A percentile compares a stretch with the other conserved stretches of the same genome.
Evolutionary conservation across 1,140 invertebrate genomes (phyloP).

Genomic region (Dufourea novaeangliae): DNA sequence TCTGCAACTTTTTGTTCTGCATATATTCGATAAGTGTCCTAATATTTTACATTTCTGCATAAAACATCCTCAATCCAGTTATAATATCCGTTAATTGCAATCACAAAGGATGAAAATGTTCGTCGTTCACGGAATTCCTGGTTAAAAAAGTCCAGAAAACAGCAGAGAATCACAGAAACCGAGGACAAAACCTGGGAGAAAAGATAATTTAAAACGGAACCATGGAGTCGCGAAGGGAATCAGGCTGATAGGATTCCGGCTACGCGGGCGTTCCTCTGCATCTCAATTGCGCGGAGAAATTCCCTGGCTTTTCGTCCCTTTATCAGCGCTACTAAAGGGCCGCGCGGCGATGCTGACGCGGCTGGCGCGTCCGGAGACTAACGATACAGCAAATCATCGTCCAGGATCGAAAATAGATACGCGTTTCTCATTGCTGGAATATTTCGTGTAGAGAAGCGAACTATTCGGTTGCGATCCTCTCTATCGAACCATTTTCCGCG

Average conservation of each 20-base stretch:
- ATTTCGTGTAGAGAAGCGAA: too few relatives aligned
- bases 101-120: neutral
- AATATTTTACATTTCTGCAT: too few relatives aligned
- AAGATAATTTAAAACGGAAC: slow-evolving; percentile 24
- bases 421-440: slow-evolving; percentile 24
- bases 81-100: neutral
- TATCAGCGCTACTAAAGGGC: slow-evolving; percentile 23
- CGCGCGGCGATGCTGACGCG: slow-evolving; percentile 29
- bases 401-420: slow-evolving; percentile 21
- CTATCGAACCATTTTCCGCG: neutral
- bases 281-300: slow-evolving; percentile 7
- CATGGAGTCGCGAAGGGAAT: neutral
- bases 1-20: too few relatives aligned
- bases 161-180: too few relatives aligned
- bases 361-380: slow-evolving; percentile 10
- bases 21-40: too few relatives aligned
- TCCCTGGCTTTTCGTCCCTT: slow-evolving; percentile 2
- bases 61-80: neutral
- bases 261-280: slow-evolving; percentile 1
- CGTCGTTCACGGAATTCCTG: neutral
- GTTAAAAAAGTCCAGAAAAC: neutral
- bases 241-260: slow-evolving; percentile 13
- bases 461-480: too few relatives aligned
- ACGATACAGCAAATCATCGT: slow-evolving; percentile 29
- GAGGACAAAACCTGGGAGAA: slow-evolving; percentile 6